Evolutionary conservation across 2,888 invertebrate genomes (phyloP), one percentile per base, ranked within the genome.

Genomic region (Metellina segmentata): DNA sequence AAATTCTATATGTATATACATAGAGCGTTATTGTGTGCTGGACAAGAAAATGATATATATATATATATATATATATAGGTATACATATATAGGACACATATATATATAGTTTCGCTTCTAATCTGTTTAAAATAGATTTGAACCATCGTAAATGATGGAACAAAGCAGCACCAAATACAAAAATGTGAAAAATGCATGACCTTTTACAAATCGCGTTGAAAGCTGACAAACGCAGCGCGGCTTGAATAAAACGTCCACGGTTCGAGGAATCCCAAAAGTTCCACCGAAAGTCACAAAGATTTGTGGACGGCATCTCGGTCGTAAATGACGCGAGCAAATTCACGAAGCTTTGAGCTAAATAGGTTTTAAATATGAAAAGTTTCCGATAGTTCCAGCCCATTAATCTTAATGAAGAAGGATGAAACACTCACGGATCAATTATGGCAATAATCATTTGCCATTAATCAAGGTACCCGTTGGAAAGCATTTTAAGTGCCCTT

Each of bases 381-480:
- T 92, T 89, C 88, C 85, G 92, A 92, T 92, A 89, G 92, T 92
- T 92, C 87, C 86, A 78, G 34, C 85, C 89, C 92, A 92, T 92
- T 92, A 83, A 92, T 87, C 88, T 92, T 92, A 92, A 92, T 92
- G 92, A 92, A 92, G 92, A 92, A 92, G 89, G 92, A 92, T 92
- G 92, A 88, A 89, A 89, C 86, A 82, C 77, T 92, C 92, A 81
- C 83, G 82, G 92, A 92, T 92, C 92, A 92, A 92, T 92, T 92
- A 92, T 89, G 72, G 89, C 92, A 89, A 88, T 92, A 92, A 92
- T 89, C 92, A 92, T 92, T 92, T 89, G 89, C 85, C 92, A 89
- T 92, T 92, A 92, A 92, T 92, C 92, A 92, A 89, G 72, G 85
- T 77, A 88, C 79, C 52, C 78, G 83, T 79, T 85, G 81, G 89